Percentiles rank a stretch among this genome's conserved stretches.
These are phyloP conservation scores for Myzus persicae DNA, from an alignment of 1,140 invertebrate genomes.

Conservation along the genomic window DNA sequence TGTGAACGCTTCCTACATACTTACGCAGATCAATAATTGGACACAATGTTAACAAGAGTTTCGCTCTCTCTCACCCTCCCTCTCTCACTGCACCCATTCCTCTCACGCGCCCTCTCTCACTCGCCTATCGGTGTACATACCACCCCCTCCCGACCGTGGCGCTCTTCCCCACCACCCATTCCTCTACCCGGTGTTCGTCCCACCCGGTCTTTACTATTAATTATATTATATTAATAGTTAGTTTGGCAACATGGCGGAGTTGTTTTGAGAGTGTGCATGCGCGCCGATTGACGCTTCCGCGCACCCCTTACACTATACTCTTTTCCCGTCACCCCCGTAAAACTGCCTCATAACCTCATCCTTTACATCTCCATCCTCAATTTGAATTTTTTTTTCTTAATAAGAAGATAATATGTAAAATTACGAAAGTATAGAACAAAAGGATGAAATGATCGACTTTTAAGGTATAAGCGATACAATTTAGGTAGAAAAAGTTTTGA, in stretches of 20 bases:
- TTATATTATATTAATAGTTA: slow-evolving; percentile 58
- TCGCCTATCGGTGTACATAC: slow-evolving; percentile 30
- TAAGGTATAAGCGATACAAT: background rate
- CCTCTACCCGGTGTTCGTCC: background rate
- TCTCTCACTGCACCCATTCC: background rate
- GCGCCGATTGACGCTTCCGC: slow-evolving; percentile 55
- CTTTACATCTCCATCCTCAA: background rate
- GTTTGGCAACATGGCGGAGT: slow-evolving; percentile 57
- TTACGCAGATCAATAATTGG: slow-evolving; percentile 59
- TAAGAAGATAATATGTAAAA: background rate
- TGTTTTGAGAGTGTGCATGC: slow-evolving; percentile 51
- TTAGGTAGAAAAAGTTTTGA: background rate
- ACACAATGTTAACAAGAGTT: slow-evolving; percentile 59
- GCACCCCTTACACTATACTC: slow-evolving; percentile 34
- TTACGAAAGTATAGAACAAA: background rate
- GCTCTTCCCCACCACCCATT: background rate
- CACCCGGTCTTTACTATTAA: slow-evolving; percentile 53
- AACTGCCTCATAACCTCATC: slow-evolving; percentile 35
- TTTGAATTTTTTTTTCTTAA: background rate
- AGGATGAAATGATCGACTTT: background rate
- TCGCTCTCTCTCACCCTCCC: background rate
- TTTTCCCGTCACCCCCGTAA: background rate
- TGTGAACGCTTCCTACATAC: slow-evolving; percentile 58
- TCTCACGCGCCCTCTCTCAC: background rate
- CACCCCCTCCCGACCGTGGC: background rate